These are phyloP conservation scores for Mythimna ferrago DNA, from an alignment of 2,888 invertebrate genomes.

Conservation along the genomic window DNA sequence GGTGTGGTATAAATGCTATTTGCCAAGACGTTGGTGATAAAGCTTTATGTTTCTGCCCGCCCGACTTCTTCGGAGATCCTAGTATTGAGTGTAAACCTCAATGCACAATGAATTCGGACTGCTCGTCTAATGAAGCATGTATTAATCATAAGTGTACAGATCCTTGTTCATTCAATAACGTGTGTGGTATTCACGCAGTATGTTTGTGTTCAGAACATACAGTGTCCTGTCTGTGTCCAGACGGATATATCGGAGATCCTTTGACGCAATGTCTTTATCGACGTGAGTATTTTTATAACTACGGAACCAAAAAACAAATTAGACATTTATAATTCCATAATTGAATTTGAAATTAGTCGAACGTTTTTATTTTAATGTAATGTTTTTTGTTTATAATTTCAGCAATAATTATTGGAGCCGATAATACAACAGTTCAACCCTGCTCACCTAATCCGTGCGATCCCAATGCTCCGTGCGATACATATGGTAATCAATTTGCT, in stretches of 20 bases:
- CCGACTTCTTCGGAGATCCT: slow-evolving; percentile 95
- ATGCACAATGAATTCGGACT: slow-evolving; percentile 96
- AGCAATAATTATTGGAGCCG: slow-evolving; percentile 89
- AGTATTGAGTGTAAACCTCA: slow-evolving; percentile 94
- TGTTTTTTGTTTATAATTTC: slow-evolving; percentile 64
- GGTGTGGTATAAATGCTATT: slow-evolving; percentile 95
- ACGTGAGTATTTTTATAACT: slow-evolving; percentile 80
- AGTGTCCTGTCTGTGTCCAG: slow-evolving; percentile 95
- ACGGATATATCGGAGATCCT: slow-evolving; percentile 95
- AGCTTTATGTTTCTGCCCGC: slow-evolving; percentile 94
- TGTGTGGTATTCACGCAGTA: slow-evolving; percentile 95
- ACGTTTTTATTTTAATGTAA: background rate
- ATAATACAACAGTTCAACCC: slow-evolving; percentile 92
- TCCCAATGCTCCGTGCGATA: slow-evolving; percentile 92
- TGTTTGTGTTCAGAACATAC: slow-evolving; percentile 95
- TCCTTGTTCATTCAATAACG: slow-evolving; percentile 92
- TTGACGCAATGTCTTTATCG: slow-evolving; percentile 93
- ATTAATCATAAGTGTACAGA: slow-evolving; percentile 94
- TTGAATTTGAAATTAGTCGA: no score
- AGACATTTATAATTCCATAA: background rate
- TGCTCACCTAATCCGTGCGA: slow-evolving; percentile 95
- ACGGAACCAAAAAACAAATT: background rate
- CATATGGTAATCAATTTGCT: slow-evolving; percentile 94
- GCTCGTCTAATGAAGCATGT: slow-evolving; percentile 94
- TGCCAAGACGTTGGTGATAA: slow-evolving; percentile 93